These are phyloP conservation scores for Aporophyla nigra DNA, from an alignment of 2,888 invertebrate genomes.

Conservation along the genomic window DNA sequence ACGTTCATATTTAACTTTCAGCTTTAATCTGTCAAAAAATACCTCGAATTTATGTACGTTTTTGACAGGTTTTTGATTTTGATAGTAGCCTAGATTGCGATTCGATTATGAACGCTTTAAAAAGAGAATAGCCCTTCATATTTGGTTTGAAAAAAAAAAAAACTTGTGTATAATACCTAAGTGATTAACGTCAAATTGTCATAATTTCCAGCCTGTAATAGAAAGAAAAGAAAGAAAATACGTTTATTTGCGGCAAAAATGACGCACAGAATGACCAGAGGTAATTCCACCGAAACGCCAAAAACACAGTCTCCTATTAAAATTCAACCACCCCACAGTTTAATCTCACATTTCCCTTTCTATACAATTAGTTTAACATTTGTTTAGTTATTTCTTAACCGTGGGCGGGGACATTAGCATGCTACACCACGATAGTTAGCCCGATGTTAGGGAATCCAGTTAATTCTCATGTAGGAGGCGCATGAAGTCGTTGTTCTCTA, in stretches of 20 bases:
- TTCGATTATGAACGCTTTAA: too few relatives aligned
- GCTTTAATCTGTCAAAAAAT: too few relatives aligned
- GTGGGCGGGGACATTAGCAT: constrained; percentile 74
- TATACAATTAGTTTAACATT: constrained; percentile 63
- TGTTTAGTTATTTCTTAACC: constrained; percentile 48
- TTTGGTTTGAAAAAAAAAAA: too few relatives aligned
- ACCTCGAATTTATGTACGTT: too few relatives aligned
- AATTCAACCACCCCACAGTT: constrained; percentile 32
- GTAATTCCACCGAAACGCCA: neutral
- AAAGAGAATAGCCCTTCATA: too few relatives aligned
- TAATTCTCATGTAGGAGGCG: constrained; percentile 57
- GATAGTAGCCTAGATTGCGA: too few relatives aligned
- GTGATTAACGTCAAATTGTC: neutral
- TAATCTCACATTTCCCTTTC: constrained; percentile 61
- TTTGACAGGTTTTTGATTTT: too few relatives aligned
- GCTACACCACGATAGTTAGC: constrained; percentile 62
- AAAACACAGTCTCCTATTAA: constrained; percentile 13
- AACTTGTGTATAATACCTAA: neutral
- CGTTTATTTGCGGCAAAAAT: too few relatives aligned
- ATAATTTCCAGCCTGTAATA: neutral
- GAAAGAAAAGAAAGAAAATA: too few relatives aligned
- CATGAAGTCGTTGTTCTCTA: constrained; percentile 59
- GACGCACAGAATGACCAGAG: too few relatives aligned
- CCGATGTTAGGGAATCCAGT: constrained; percentile 61
- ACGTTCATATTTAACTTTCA: too few relatives aligned